Percentiles rank a stretch among this genome's conserved stretches.
These are phyloP conservation scores for Anas georgica DNA, from an alignment of 2,797 vertebrate genomes.

Conservation along the genomic window DNA sequence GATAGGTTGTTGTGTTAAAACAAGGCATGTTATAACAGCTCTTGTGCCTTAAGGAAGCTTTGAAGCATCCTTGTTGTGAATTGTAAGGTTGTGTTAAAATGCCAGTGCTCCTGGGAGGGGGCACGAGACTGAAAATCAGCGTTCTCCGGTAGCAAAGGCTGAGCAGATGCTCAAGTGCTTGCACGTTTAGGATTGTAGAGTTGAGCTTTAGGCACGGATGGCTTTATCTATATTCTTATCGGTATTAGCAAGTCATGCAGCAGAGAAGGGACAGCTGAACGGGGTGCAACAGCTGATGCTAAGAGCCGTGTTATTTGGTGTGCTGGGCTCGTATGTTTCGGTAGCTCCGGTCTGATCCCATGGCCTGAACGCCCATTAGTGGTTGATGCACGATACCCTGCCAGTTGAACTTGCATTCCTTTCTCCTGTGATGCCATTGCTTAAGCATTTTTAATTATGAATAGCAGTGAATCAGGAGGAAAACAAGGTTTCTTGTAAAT, in stretches of 20 bases:
- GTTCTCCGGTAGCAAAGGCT: neutral
- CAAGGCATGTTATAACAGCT: neutral
- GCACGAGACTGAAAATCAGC: neutral
- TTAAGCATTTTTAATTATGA: neutral
- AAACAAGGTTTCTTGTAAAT: neutral
- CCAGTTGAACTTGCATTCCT: neutral
- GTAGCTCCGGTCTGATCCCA: neutral
- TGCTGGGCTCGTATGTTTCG: fast-evolving
- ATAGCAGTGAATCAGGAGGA: constrained; percentile 5
- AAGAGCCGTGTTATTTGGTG: fast-evolving
- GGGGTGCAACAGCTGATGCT: fast-evolving
- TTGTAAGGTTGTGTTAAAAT: neutral
- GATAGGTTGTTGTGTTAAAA: neutral
- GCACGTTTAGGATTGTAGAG: neutral
- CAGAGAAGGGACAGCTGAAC: neutral
- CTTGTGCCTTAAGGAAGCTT: neutral
- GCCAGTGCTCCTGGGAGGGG: neutral
- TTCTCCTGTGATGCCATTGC: neutral
- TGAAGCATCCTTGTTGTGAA: neutral
- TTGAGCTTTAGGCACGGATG: neutral
- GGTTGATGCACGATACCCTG: neutral
- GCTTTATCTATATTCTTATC: neutral
- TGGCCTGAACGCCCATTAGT: neutral
- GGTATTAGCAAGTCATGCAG: neutral
- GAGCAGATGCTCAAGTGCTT: neutral